Evolutionary conservation across 2,113 vertebrate genomes (phyloP).

Genomic region (Misgurnus anguillicaudatus): DNA sequence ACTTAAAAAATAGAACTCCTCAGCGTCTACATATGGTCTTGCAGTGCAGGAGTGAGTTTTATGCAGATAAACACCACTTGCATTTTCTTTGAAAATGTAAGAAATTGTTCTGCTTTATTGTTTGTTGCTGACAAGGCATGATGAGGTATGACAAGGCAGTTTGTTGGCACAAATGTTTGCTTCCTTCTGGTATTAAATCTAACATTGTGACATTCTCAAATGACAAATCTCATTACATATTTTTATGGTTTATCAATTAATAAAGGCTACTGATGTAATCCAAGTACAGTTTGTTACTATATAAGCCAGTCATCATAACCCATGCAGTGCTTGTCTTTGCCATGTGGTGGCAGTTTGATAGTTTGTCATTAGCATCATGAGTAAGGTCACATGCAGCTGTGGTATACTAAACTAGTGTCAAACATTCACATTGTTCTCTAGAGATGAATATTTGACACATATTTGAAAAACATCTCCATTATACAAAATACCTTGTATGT

Average conservation of each 20-base stretch:
- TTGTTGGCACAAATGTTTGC: not conserved
- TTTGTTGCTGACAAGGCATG: not conserved
- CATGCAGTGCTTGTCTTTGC: constrained; percentile 42
- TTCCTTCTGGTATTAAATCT: not conserved
- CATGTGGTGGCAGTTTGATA: constrained; percentile 55
- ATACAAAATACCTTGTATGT: not conserved
- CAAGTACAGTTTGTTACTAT: not conserved
- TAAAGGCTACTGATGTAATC: not conserved
- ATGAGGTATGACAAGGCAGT: not conserved
- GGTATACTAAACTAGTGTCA: not conserved
- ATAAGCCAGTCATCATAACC: not conserved
- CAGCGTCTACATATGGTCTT: too few species aligned
- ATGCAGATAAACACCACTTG: too few species aligned
- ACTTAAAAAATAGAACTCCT: too few species aligned
- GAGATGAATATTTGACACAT: not conserved
- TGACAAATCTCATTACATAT: not conserved
- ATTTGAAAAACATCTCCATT: not conserved
- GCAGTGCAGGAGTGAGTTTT: too few species aligned
- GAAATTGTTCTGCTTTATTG: not conserved
- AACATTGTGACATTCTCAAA: not conserved
- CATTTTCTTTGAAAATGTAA: too few species aligned
- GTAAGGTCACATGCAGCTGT: constrained; percentile 25
- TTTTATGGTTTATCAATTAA: not conserved
- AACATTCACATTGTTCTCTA: not conserved
- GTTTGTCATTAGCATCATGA: constrained; percentile 7